Evolutionary conservation across 1,140 invertebrate genomes (phyloP).

Genomic region (Diorhabda carinulata): DNA sequence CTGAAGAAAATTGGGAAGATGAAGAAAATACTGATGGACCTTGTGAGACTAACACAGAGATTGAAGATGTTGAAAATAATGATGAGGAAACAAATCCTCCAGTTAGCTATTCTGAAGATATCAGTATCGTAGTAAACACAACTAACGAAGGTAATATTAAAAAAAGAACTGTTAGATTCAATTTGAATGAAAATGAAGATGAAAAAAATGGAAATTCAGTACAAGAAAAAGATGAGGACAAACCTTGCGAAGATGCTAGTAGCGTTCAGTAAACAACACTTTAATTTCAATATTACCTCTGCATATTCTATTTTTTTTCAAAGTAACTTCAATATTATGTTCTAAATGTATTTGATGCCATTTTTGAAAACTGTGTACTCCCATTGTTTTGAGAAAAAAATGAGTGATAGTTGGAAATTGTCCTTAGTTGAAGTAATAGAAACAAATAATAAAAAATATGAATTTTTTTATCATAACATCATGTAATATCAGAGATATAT

Average conservation of each 20-base stretch:
- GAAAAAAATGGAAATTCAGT: neutral
- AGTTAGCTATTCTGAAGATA: neutral
- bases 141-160: neutral
- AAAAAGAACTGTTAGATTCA: constrained; percentile 10
- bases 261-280: neutral
- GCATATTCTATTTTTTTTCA: neutral
- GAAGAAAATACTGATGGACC: constrained; percentile 3
- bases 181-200: constrained; percentile 7
- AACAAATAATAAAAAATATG: too few relatives aligned
- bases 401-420: too few relatives aligned
- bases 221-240: neutral
- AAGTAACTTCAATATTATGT: neutral
- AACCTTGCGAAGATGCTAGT: neutral
- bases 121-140: constrained; percentile 8
- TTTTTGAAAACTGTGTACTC: too few relatives aligned
- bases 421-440: too few relatives aligned
- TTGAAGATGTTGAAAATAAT: neutral
- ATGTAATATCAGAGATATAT: too few relatives aligned
- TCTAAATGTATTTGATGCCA: neutral
- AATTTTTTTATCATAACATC: too few relatives aligned
- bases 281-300: neutral
- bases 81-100: neutral
- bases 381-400: too few relatives aligned
- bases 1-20: constrained; percentile 4
- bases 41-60: neutral